Percentiles rank a stretch among this genome's conserved stretches.
Conservation (phyloP, 2,113 vertebrate species). For the Eulemur macaco region DNA sequence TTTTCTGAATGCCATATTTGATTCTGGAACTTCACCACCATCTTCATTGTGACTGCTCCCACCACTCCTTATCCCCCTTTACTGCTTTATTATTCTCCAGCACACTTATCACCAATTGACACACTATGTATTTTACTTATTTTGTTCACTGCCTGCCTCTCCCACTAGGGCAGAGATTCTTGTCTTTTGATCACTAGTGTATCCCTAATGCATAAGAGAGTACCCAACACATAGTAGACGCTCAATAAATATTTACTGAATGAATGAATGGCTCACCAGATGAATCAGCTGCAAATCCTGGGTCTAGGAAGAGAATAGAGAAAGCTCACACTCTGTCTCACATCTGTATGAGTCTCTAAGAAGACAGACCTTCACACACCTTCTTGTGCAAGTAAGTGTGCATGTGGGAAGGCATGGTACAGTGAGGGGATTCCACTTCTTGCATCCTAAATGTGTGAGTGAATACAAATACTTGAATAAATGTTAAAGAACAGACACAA, state of each 20-base stretch:
- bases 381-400: neutral
- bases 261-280: neutral
- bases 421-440: neutral
- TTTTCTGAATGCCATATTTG: constrained; percentile 9
- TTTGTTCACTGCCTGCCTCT: constrained; percentile 16
- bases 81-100: neutral
- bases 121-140: neutral
- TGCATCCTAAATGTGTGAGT: neutral
- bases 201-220: neutral
- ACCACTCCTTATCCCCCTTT: neutral
- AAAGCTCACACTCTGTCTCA: neutral
- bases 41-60: neutral
- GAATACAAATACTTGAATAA: neutral
- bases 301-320: neutral
- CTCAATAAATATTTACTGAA: constrained; percentile 11
- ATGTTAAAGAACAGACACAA: neutral
- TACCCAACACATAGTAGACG: neutral
- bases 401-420: neutral
- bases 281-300: constrained; percentile 17
- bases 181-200: constrained; percentile 27
- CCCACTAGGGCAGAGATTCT: neutral
- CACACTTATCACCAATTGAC: neutral
- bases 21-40: neutral
- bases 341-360: neutral
- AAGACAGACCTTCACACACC: neutral